These are phyloP conservation scores for Remorina albescens DNA, from an alignment of 2,797 vertebrate genomes.

Conservation along the genomic window DNA sequence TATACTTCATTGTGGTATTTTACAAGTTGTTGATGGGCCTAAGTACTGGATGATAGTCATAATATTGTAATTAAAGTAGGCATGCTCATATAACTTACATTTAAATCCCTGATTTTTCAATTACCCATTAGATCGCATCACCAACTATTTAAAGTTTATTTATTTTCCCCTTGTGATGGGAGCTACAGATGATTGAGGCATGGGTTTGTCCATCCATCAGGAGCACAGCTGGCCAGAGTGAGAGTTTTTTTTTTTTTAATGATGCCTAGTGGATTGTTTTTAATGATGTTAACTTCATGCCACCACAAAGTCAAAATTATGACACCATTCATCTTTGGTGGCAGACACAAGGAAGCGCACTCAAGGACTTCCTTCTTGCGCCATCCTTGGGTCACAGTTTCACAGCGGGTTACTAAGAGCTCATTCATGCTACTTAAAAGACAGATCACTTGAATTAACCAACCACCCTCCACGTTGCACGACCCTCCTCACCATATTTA, in stretches of 20 bases:
- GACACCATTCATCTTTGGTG: background rate
- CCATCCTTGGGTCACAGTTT: constrained; percentile 15
- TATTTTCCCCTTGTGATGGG: background rate
- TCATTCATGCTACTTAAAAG: background rate
- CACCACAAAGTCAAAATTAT: background rate
- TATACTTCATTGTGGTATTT: constrained; percentile 54
- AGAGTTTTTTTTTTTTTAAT: too few species aligned
- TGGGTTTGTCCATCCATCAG: background rate
- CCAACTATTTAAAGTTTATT: background rate
- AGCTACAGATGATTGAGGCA: background rate
- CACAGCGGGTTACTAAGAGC: constrained; percentile 13
- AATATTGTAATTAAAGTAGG: constrained; percentile 8
- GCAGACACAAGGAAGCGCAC: constrained; percentile 1
- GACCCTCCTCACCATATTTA: background rate
- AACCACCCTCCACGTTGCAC: background rate
- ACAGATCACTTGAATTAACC: constrained; percentile 1
- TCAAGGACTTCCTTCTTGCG: background rate
- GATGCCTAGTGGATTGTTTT: background rate
- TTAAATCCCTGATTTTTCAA: background rate
- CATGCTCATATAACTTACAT: background rate
- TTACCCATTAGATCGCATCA: background rate
- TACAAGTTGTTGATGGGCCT: constrained; percentile 8
- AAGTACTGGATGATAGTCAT: constrained; percentile 9
- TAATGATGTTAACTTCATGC: background rate
- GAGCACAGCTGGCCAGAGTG: background rate